Conservation (phyloP, 1,140 invertebrate genomes). For the Melanaphis sacchari region DNA sequence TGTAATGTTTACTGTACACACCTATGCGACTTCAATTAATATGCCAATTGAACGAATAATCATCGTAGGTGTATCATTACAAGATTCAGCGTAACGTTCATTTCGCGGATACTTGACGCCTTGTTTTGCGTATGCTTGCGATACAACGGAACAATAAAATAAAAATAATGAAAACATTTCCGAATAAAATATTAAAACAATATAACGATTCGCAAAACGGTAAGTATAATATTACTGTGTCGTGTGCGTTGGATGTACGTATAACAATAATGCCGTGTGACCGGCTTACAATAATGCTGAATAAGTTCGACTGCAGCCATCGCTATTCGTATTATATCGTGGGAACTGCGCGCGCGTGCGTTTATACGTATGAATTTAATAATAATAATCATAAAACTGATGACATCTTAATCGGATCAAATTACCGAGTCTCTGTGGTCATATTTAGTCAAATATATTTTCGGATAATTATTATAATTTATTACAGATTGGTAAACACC, state of each 20-base stretch:
- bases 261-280: not conserved
- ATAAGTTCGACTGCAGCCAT: not conserved
- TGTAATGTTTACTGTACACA: no score
- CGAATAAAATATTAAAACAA: not conserved
- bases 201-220: not conserved
- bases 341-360: not conserved
- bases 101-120: not conserved
- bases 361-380: not conserved
- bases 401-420: conserved; percentile 7
- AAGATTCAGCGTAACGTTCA: not conserved
- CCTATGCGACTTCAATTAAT: not conserved
- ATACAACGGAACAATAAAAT: not conserved
- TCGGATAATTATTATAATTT: conserved; percentile 16
- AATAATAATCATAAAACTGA: not conserved
- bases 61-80: not conserved
- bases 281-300: not conserved
- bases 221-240: not conserved
- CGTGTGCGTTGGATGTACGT: not conserved
- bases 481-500: not conserved
- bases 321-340: not conserved
- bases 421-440: not conserved
- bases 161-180: not conserved
- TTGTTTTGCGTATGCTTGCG: not conserved
- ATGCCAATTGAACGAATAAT: not conserved
- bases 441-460: not conserved